Evolutionary conservation across 2,113 vertebrate species (phyloP), one percentile per base, ranked within the genome.

Genomic region (Grallaria varia): DNA sequence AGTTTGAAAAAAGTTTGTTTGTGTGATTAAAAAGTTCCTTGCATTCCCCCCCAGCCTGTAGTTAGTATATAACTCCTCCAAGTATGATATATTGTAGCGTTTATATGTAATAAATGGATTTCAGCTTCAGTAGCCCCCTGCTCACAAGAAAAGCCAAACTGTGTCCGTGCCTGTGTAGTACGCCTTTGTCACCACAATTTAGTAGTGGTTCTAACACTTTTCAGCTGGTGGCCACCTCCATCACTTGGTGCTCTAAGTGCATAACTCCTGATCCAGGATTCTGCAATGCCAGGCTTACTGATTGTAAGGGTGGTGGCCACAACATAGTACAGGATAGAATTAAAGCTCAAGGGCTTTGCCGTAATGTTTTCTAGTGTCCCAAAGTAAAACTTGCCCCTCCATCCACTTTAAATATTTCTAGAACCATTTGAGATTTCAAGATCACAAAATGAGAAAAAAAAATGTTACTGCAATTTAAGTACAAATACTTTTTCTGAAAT

Each of bases 371-470:
- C 20, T n/a, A 8, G 25, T 59, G 28, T 37, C 39, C 24, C 28
- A 20, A 82, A 78, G 9, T 30, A 74, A 74, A 82, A 86, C 12
- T 0, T 63, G 45, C 3, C 37, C 20, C 21, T 73, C 68, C 55
- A 80, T 72, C 59, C 69, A 75, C 77, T 94, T 96, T 64, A 69
- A 55, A 73, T 86, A 87, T 90, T 84, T 91, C 80, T 73, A 68
- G 23, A 35, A 28, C 21, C 53, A 84, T 53, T 42, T 66, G 83
- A 78, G 59, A 89, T 72, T 92, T 95, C 79, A 78, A 82, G 74
- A 77, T 22, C 25, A 90, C 63, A 94, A 64, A 80, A 89, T 75
- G 19, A 80, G 62, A 53, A 72, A 83, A 52, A 82, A n/a, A n/a
- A 12, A 22, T 55, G 58, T 44, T 90, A 72, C 62, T 68, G 72